phyloP scores from a whole-genome alignment of 2,888 invertebrate genomes.

The Andrena camellia region DNA sequence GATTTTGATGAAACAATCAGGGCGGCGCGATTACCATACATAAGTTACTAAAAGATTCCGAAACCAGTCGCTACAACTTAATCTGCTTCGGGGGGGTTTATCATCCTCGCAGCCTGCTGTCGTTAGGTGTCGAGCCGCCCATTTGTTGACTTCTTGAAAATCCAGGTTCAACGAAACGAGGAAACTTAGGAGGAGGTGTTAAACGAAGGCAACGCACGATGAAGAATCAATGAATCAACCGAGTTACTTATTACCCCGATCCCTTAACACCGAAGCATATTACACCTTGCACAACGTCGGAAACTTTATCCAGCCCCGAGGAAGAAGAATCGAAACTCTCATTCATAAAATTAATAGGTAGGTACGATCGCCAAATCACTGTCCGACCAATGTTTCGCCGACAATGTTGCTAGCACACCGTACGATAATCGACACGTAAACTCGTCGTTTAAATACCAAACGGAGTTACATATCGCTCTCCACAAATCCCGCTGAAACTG shows the following conservation, averaged over 20 bases:
- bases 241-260: too few species aligned
- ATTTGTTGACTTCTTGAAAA: not conserved
- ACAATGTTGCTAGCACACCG: not conserved
- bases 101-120: slow-evolving; percentile 35
- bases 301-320: too few species aligned
- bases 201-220: too few species aligned
- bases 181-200: too few species aligned
- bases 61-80: slow-evolving; percentile 35
- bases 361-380: too few species aligned
- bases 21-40: slow-evolving; percentile 50
- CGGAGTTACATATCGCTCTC: slow-evolving; percentile 14
- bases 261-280: too few species aligned
- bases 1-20: slow-evolving; percentile 64
- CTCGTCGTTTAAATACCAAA: slow-evolving; percentile 1
- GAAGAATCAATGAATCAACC: too few species aligned
- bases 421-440: slow-evolving; percentile 2
- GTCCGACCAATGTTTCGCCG: too few species aligned
- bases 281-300: too few species aligned
- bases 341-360: too few species aligned
- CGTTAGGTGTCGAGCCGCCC: slow-evolving; percentile 12
- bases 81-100: slow-evolving; percentile 23
- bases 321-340: too few species aligned
- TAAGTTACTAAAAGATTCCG: slow-evolving; percentile 23
- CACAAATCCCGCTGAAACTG: slow-evolving; percentile 41
- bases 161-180: not conserved